A percentile compares a stretch with the other conserved stretches of the same genome.
Evolutionary conservation across 1,140 invertebrate species (phyloP).

Genomic region (Chionoecetes opilio): DNA sequence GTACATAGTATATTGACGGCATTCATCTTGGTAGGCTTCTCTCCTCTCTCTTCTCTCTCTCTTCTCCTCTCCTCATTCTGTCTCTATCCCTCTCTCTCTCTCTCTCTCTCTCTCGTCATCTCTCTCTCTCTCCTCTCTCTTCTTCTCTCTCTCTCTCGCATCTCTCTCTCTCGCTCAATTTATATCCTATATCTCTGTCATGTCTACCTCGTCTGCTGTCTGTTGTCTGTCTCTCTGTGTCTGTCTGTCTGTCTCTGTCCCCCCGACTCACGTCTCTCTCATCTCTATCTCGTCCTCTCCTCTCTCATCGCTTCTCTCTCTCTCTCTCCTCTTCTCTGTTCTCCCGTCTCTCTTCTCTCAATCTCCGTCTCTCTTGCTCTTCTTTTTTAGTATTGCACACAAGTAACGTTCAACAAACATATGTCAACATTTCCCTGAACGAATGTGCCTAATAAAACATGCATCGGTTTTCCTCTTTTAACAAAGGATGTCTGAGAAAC

Average conservation of each 20-base stretch:
- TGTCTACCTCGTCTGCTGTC: neutral
- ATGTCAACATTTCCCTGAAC: too few relatives aligned
- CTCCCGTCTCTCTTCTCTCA: neutral
- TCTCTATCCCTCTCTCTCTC: neutral
- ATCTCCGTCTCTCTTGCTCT: too few relatives aligned
- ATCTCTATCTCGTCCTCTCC: neutral
- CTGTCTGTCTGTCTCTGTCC: neutral
- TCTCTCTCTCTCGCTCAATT: too few relatives aligned
- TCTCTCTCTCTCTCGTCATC: neutral
- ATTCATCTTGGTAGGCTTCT: too few relatives aligned
- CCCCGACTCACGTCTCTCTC: neutral
- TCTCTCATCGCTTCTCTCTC: neutral
- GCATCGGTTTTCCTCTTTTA: too few relatives aligned
- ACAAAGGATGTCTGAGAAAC: too few relatives aligned
- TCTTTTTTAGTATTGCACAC: too few relatives aligned
- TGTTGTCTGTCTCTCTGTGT: neutral
- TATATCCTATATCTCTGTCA: neutral
- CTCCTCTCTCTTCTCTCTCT: neutral
- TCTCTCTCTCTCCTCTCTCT: slow-evolving; percentile 35
- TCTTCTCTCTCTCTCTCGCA: neutral
- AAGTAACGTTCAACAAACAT: too few relatives aligned
- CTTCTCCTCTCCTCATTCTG: neutral
- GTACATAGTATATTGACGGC: neutral
- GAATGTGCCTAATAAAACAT: too few relatives aligned
- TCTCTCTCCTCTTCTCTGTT: neutral